These are phyloP conservation scores for Hyposoter didymator DNA, from an alignment of 2,888 invertebrate species.

Conservation along the genomic window DNA sequence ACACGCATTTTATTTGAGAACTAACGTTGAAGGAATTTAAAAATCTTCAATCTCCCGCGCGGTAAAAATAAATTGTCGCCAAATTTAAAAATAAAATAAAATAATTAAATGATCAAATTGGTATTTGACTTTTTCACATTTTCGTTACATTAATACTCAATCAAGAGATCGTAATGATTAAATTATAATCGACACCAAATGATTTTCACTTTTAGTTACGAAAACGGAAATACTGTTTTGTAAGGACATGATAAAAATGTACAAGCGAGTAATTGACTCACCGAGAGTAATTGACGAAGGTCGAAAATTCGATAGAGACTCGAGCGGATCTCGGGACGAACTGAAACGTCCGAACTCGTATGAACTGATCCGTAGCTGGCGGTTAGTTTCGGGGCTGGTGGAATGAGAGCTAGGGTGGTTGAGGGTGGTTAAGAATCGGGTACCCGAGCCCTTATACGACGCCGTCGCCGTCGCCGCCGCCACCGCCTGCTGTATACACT, in stretches of 20 bases:
- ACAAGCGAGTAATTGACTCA: constrained; percentile 52
- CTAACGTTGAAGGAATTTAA: no score
- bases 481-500: constrained; percentile 53
- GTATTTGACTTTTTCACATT: no score
- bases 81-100: no score
- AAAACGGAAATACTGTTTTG: not conserved
- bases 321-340: constrained; percentile 74
- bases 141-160: not conserved
- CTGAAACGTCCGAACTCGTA: constrained; percentile 73
- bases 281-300: constrained; percentile 62
- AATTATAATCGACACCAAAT: not conserved
- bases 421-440: constrained; percentile 12
- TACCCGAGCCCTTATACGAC: constrained; percentile 44
- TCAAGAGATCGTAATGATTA: not conserved
- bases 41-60: no score
- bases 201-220: not conserved
- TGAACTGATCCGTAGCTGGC: constrained; percentile 68
- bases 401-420: constrained; percentile 23
- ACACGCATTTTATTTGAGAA: no score
- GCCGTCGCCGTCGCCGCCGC: constrained; percentile 39
- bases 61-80: no score
- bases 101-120: no score
- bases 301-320: constrained; percentile 70
- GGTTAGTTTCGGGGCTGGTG: constrained; percentile 41
- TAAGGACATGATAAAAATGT: not conserved